Evolutionary conservation across 2,113 vertebrate species (phyloP), one percentile per base, ranked within the genome.

Genomic region (Pachyramphus minor): DNA sequence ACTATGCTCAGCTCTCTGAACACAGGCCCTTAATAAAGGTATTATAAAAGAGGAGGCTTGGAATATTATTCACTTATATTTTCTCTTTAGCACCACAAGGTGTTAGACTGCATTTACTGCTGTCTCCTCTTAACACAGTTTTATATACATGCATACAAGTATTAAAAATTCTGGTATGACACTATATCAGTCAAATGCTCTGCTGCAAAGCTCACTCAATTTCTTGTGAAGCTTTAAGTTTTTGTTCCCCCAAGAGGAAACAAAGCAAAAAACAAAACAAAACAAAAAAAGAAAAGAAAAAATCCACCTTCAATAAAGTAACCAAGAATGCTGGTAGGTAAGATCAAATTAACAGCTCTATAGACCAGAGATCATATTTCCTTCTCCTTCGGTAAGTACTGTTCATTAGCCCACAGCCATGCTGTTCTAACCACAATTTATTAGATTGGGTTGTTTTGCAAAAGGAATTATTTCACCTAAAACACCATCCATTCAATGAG

Each of bases 271-370:
- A 71, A 45, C 56, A 74, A 31, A 80, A 66, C 2, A 53, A 30
- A 67, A 44, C 1, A 24, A 45, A 37, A 55, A 49, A 24, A 44
- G 13, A 20, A 20, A 45, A 44, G 35, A 39, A 79, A 50, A 60
- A 78, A n/a, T 39, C 20, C 27, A 74, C 47, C 60, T 81, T 74
- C 6, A 4, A 77, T 39, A 59, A 81, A 81, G 68, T 30, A 78
- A 59, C 25, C 69, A 52, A 62, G 59, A 88, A 92, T 74, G 55
- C 76, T 80, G 50, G 33, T 9, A 91, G 64, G 79, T 59, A 33
- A 95, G 92, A 95, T 96, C 94, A 91, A 91, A 95, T 95, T 59
- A 90, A 84, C 89, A 95, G n/a, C 47, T 63, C 91, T 87, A 41
- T 28, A 90, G 73, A 67, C 37, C 12, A 12, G 1, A 87, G 84